Evolutionary conservation across 2,888 invertebrate genomes (phyloP), one percentile per base, ranked within the genome.

Genomic region (Dicranocentrus wangi): DNA sequence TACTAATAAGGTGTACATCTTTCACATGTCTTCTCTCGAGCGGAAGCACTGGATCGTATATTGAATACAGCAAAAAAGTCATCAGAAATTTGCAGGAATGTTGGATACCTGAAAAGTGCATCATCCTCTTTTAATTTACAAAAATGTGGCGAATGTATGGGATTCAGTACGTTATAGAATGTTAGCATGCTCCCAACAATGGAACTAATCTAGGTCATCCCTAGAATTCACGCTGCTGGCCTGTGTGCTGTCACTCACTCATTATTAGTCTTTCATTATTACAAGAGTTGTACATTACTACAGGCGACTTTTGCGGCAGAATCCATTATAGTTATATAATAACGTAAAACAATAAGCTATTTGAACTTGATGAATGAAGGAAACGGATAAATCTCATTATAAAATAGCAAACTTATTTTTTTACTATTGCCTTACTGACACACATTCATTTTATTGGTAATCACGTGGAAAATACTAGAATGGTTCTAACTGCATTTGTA

Each of bases 341-440:
- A 47, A 47, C 15, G 27, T 32, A 39, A 72, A 63, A 72, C 72
- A 63, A 72, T 72, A 51, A 61, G 51, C 43, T 61, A 61, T 51
- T 61, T 61, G 61, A 61, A 28, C 32, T 61, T 61, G n/a, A 61
- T 28, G 13, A 19, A 53, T 53, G 32, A 60, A 72, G 72, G 72
- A 72, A 72, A 72, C 72, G 72, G 72, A 72, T 63, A 72, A 51
- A 19, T 27, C 21, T 72, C 63, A 72, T 72, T 72, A 63, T 19
- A 53, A 72, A 72, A 53, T 51, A 63, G 61, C 51, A 42, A 72
- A 28, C 63, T 63, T 51, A 72, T 63, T 63, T 72, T n/a, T 63
- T 21, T 61, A 5, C 32, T 61, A 32, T 72, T 63, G 63, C 63
- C 32, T 63, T 63, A 53, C 63, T 72, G 72, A 72, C 72, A 72